Conservation (phyloP, 2,113 vertebrate genomes). For the Apus apus region DNA sequence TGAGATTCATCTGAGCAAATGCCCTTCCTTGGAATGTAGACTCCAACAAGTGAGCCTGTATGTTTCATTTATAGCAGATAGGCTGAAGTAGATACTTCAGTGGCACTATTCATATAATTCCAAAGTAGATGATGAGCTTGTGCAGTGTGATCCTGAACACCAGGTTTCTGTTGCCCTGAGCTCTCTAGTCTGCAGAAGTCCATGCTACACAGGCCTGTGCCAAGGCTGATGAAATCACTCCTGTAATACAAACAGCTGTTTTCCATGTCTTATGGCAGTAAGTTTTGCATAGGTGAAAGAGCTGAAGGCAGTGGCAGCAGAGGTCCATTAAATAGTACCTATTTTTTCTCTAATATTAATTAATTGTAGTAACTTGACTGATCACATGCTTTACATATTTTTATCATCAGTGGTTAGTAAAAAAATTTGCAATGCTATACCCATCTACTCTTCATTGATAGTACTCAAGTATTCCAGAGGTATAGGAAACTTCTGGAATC, state of each 20-base stretch:
- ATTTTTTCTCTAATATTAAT: background rate
- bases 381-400: background rate
- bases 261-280: background rate
- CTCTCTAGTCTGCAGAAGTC: background rate
- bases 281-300: background rate
- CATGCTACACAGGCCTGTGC: background rate
- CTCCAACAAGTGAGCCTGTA: fast-evolving
- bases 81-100: background rate
- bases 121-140: background rate
- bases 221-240: background rate
- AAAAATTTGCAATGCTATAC: slow-evolving; percentile 78
- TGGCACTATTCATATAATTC: background rate
- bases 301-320: background rate
- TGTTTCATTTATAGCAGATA: fast-evolving
- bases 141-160: background rate
- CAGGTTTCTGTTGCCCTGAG: background rate
- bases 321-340: background rate
- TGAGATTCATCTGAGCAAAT: background rate
- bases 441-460: slow-evolving; percentile 77
- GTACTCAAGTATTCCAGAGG: slow-evolving; percentile 85
- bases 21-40: background rate
- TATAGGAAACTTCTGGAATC: slow-evolving; percentile 73
- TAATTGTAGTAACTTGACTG: background rate
- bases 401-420: slow-evolving; percentile 79
- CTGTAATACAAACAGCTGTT: background rate